phyloP scores from a whole-genome alignment of 2,888 invertebrate species.

The Diarsia rubi region DNA sequence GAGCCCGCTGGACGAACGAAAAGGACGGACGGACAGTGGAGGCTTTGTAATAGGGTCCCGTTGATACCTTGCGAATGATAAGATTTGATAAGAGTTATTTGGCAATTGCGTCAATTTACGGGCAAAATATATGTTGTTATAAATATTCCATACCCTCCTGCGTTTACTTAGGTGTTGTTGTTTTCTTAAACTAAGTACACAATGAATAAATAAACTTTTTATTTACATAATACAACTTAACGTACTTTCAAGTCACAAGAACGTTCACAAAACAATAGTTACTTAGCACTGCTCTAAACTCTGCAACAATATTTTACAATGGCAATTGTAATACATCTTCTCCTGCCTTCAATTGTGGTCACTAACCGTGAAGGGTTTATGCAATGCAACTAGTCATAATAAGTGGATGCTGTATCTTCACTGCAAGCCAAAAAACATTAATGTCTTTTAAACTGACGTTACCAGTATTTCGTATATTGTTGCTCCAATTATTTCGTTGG shows the following conservation, averaged over 20 bases:
- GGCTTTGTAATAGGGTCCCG: no score
- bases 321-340: slow-evolving; percentile 43
- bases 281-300: slow-evolving; percentile 30
- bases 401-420: slow-evolving; percentile 1
- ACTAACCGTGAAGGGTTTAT: slow-evolving; percentile 60
- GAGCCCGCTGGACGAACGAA: no score
- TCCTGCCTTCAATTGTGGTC: slow-evolving; percentile 39
- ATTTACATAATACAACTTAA: slow-evolving; percentile 28
- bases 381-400: slow-evolving; percentile 49
- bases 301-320: slow-evolving; percentile 47
- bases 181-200: slow-evolving; percentile 1
- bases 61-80: no score
- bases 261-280: slow-evolving; percentile 36
- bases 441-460: background rate
- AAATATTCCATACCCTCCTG: background rate
- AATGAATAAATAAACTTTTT: slow-evolving; percentile 2
- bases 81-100: no score
- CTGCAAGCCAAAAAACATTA: slow-evolving; percentile 18
- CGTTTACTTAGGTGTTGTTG: background rate
- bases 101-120: background rate
- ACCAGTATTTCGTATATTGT: slow-evolving; percentile 1
- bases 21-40: no score
- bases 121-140: background rate
- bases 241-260: slow-evolving; percentile 16
- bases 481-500: slow-evolving; percentile 2